Evolutionary conservation across 1,140 invertebrate species (phyloP), one percentile per base, ranked within the genome.

Genomic region (Lepidurus arcticus): DNA sequence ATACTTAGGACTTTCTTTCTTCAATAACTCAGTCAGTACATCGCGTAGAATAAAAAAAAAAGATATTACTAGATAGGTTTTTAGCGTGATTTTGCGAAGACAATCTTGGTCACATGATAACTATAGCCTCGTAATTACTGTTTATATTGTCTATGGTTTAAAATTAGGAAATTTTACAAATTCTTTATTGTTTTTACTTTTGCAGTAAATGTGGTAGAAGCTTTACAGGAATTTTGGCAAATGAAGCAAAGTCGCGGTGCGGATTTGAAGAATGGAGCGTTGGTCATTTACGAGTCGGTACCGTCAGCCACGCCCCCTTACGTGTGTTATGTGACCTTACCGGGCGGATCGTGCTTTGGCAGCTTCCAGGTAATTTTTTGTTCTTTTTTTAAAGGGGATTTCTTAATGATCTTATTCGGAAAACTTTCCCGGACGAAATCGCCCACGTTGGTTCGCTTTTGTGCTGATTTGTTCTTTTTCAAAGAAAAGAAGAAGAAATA

Each of bases 141-240:
- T 73, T 26, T 7, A 73, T 73, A 0, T 73, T 73, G 16, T 74
- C 3, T 24, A 42, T 75, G 0, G 44, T 43, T 75, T 75, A 42
- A 42, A 43, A 42, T 76, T 16, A 42, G 21, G 43, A 9, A 42
- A 26, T 73, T 73, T 42, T 6, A 11, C 1, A 65, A 26, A 21
- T 8, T 77, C 73, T 79, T 65, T 80, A 1, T 53, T n/a, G 0
- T 42, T 42, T 73, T 78, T 42, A n/a, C 76, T 79, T 77, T 78
- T 75, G 73, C 44, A 79, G 94, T 97, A 79, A 96, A 98, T 87
- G 95, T 97, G 11, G 94, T 97, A 42, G 95, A 97, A 86, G 95
- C 95, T 10, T 86, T 98, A 42, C 95, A 97, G 86, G 95, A 97
- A 86, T 98, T 98, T 85, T 98, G 95, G 95, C 94, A 97, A 86